A percentile compares a stretch with the other conserved stretches of the same genome.
Conservation (phyloP, 2,888 invertebrate genomes). For the Andrena hattorfiana region DNA sequence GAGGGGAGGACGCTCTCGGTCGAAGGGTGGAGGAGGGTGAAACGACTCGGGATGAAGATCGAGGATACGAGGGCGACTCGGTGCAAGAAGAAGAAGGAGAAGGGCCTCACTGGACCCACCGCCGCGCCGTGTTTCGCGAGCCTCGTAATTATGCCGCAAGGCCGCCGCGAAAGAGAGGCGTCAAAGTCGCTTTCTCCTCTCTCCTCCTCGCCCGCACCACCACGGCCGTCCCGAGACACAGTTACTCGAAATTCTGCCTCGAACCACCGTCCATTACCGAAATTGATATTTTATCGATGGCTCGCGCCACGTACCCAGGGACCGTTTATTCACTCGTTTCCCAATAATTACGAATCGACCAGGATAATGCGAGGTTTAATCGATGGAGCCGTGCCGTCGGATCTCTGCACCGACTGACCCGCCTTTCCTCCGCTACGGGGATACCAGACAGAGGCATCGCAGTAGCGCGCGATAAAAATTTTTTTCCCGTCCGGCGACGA, state of each 20-base stretch:
- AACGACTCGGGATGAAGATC: constrained; percentile 1
- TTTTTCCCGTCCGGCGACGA: constrained; percentile 21
- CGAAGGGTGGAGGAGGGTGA: constrained; percentile 7
- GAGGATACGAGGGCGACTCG: not conserved
- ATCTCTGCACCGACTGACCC: not conserved
- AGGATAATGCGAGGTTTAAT: constrained; percentile 77
- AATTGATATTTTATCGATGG: constrained; percentile 84
- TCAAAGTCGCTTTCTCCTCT: constrained; percentile 80
- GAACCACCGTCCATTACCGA: constrained; percentile 79
- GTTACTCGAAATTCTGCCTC: not conserved
- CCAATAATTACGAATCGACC: constrained; percentile 81
- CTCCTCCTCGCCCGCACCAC: constrained; percentile 13
- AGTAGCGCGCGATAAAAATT: constrained; percentile 25
- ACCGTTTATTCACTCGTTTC: constrained; percentile 82
- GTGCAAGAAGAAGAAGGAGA: constrained; percentile 35
- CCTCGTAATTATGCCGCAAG: constrained; percentile 81
- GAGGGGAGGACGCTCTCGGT: not conserved
- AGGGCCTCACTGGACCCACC: constrained; percentile 79
- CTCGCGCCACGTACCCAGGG: constrained; percentile 62
- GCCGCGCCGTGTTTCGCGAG: constrained; percentile 84
- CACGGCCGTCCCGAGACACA: constrained; percentile 38
- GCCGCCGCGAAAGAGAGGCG: constrained; percentile 79
- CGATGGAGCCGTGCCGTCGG: constrained; percentile 28
- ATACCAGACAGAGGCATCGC: not conserved
- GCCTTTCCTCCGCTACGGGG: no score